phyloP scores from a whole-genome alignment of 2,888 invertebrate species.

The Euplagia quadripunctaria region DNA sequence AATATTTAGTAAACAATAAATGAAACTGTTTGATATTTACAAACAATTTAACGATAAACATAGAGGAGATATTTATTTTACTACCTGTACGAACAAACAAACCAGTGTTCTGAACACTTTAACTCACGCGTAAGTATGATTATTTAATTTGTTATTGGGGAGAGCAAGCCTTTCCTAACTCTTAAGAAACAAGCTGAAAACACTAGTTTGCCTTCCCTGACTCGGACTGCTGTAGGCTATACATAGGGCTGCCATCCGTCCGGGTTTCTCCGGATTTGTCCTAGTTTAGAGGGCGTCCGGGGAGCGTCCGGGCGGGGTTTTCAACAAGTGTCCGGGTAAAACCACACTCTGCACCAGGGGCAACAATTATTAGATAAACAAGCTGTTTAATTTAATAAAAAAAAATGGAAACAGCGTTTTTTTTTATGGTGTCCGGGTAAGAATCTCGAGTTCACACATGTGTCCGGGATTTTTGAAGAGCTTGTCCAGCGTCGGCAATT shows the following conservation, averaged over 20 bases:
- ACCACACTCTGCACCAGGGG: too few relatives aligned
- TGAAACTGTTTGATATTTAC: not conserved
- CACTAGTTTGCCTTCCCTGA: not conserved
- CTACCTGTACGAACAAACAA: not conserved
- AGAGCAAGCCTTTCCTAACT: not conserved
- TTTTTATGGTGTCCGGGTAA: too few relatives aligned
- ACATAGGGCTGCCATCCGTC: not conserved
- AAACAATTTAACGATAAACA: not conserved
- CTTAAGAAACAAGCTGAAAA: not conserved
- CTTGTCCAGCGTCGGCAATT: too few relatives aligned
- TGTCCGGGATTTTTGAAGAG: too few relatives aligned
- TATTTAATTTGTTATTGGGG: not conserved
- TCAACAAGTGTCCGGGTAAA: too few relatives aligned
- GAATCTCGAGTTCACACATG: too few relatives aligned
- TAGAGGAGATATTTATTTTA: not conserved
- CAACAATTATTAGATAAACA: too few relatives aligned
- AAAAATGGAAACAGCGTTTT: too few relatives aligned
- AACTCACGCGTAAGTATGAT: not conserved
- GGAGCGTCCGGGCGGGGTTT: too few relatives aligned
- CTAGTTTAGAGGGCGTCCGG: too few relatives aligned
- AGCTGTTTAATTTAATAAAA: too few relatives aligned
- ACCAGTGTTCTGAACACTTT: not conserved
- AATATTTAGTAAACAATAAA: constrained; percentile 10
- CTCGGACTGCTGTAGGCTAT: not conserved
- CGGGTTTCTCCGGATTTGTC: too few relatives aligned